Evolutionary conservation across 1,140 invertebrate genomes (phyloP).

Genomic region (Neodiprion pinetum): DNA sequence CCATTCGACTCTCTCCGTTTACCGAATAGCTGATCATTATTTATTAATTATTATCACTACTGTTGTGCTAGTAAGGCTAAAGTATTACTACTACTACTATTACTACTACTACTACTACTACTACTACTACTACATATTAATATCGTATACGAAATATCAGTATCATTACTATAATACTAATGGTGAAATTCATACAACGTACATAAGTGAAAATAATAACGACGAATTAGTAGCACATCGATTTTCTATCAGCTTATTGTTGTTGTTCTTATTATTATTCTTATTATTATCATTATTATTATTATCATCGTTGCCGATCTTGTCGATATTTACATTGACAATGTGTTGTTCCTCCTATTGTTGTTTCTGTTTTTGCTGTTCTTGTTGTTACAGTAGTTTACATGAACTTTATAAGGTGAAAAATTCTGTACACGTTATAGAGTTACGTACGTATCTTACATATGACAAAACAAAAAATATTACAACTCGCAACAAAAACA

Average conservation of each 20-base stretch:
- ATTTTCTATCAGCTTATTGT: conserved; percentile 46
- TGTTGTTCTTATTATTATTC: conserved; percentile 6
- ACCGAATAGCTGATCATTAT: conserved; percentile 57
- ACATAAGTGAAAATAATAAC: conserved; percentile 46
- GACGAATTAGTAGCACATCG: too few relatives aligned
- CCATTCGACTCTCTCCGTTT: conserved; percentile 60
- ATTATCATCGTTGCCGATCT: conserved; percentile 13
- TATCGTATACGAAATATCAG: conserved; percentile 33
- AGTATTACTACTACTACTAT: too few relatives aligned
- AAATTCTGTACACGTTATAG: conserved; percentile 51
- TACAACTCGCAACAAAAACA: too few relatives aligned
- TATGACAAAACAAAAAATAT: conserved; percentile 25
- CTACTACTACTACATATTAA: conserved; percentile 52
- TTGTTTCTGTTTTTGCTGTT: conserved; percentile 12
- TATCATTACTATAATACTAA: conserved; percentile 47
- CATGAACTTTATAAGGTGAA: conserved; percentile 14
- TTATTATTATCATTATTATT: not conserved
- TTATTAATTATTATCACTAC: conserved; percentile 41
- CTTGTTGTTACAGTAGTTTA: conserved; percentile 22
- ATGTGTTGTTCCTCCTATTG: conserved; percentile 1
- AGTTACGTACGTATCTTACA: conserved; percentile 52
- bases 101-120: conserved; percentile 46
- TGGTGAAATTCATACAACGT: conserved; percentile 43
- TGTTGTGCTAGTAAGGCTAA: too few relatives aligned
- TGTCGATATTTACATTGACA: not conserved